A percentile compares a stretch with the other conserved stretches of the same genome.
These are phyloP conservation scores for Helogale parvula DNA, from an alignment of 2,113 vertebrate species.

Conservation along the genomic window DNA sequence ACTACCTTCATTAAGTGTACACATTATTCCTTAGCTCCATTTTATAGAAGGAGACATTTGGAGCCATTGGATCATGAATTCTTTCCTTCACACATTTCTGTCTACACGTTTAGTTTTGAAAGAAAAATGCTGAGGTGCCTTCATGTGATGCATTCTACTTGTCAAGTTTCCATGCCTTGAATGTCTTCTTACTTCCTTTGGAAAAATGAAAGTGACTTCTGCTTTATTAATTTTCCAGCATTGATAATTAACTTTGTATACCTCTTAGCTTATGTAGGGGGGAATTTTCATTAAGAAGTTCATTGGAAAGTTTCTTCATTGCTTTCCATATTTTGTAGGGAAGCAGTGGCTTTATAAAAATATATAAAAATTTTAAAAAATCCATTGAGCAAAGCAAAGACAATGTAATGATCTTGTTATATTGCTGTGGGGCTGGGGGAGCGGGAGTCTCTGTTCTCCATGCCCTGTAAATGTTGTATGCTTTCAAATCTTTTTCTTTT, in stretches of 20 bases:
- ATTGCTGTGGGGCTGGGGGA: not conserved
- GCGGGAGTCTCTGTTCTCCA: not conserved
- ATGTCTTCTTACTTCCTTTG: conserved; percentile 9
- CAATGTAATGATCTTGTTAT: not conserved
- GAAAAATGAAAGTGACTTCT: not conserved
- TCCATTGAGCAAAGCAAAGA: conserved; percentile 49
- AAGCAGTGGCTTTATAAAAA: conserved; percentile 52
- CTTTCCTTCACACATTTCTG: not conserved
- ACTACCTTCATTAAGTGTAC: not conserved
- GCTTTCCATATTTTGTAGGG: conserved; percentile 56
- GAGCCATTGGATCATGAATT: not conserved
- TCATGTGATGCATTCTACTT: not conserved
- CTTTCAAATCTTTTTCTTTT: conserved; percentile 44
- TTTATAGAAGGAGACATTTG: not conserved
- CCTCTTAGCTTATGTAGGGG: conserved; percentile 16
- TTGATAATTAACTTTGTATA: conserved; percentile 63
- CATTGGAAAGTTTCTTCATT: not conserved
- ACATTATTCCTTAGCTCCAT: not conserved
- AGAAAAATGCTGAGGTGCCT: not conserved
- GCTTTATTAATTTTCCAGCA: conserved; percentile 62
- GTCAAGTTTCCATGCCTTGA: conserved; percentile 4
- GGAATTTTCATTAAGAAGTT: conserved; percentile 68
- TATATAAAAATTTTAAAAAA: conserved; percentile 41
- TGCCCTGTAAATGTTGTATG: not conserved
- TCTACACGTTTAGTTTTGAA: not conserved